Evolutionary conservation across 2,888 invertebrate genomes (phyloP).

Genomic region (Argyresthia albistria): DNA sequence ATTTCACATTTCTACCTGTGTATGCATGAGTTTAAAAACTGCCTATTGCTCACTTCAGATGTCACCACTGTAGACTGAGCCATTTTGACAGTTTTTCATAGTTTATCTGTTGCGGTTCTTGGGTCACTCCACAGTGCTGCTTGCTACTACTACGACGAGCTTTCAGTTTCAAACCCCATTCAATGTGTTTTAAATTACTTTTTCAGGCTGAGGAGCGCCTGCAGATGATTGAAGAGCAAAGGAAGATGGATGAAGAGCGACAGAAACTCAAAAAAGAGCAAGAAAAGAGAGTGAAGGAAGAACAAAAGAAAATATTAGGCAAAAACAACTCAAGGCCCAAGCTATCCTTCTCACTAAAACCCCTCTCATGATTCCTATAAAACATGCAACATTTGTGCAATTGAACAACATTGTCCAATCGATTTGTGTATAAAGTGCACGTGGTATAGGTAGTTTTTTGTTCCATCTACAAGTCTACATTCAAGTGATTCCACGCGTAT

Average conservation of each 20-base stretch:
- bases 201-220: conserved; percentile 95
- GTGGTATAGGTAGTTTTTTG: background rate
- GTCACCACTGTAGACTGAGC: no score
- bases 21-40: no score
- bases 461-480: background rate
- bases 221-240: conserved; percentile 96
- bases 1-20: no score
- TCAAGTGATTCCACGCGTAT: background rate
- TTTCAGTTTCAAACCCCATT: no score
- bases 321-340: conserved; percentile 98
- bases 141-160: no score
- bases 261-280: conserved; percentile 94
- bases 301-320: conserved; percentile 96
- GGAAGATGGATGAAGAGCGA: conserved; percentile 95
- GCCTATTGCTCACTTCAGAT: no score
- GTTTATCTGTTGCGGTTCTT: no score
- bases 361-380: conserved; percentile 74
- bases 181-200: no score
- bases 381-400: background rate
- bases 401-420: background rate
- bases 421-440: no score
- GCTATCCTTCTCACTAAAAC: conserved; percentile 91
- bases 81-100: no score
- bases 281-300: conserved; percentile 92
- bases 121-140: no score